These are phyloP conservation scores for Chloroceryle inda DNA, from an alignment of 2,797 vertebrate genomes.

Conservation along the genomic window DNA sequence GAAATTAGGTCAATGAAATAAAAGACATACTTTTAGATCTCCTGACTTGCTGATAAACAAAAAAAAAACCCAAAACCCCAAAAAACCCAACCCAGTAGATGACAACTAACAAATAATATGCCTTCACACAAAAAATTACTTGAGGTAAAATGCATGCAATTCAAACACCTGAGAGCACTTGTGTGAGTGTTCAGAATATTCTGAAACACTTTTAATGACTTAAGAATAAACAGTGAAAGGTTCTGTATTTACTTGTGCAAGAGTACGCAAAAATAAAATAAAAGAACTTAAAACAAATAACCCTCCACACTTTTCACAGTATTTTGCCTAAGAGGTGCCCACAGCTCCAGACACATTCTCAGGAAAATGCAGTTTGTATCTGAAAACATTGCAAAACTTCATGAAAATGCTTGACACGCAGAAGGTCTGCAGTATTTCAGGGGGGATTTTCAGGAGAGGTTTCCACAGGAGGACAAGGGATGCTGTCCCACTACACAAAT, in stretches of 20 bases:
- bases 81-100: background rate
- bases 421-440: background rate
- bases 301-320: no score
- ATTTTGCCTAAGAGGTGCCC: background rate
- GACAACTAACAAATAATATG: background rate
- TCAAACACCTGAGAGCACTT: background rate
- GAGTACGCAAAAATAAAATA: background rate
- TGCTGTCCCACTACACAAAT: background rate
- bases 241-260: background rate
- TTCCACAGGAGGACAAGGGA: background rate
- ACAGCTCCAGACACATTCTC: background rate
- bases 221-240: background rate
- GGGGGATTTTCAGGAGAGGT: background rate
- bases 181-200: background rate
- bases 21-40: background rate
- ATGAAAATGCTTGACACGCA: background rate
- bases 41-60: background rate
- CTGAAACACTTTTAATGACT: background rate
- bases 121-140: background rate
- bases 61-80: background rate
- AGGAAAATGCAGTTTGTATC: background rate
- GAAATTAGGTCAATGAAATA: conserved; percentile 7
- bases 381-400: background rate
- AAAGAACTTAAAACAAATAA: background rate
- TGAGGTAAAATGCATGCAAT: background rate